Percentiles rank a stretch among this genome's conserved stretches.
Evolutionary conservation across 2,888 invertebrate species (phyloP).

Genomic region (Listrodromus nycthemerus): DNA sequence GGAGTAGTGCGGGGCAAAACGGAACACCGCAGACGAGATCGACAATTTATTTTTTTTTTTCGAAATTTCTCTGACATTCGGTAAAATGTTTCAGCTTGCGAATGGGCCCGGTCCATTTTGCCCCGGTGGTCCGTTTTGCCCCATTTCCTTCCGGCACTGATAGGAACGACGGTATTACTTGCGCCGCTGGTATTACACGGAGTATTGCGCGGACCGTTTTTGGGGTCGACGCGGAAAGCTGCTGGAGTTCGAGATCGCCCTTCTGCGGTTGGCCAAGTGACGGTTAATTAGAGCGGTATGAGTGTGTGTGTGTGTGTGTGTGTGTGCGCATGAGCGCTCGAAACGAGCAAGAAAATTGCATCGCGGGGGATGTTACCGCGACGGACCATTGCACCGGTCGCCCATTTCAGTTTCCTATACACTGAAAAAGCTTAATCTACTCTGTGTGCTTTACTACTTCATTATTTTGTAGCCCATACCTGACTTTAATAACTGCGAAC

Average conservation of each 20-base stretch:
- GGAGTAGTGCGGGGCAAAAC: too few species aligned
- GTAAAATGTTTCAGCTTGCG: too few species aligned
- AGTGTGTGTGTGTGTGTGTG: background rate
- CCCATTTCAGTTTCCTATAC: conserved; percentile 15
- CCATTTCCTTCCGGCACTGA: background rate
- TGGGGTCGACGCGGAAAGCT: conserved; percentile 48
- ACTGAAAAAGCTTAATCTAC: background rate
- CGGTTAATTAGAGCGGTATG: conserved; percentile 51
- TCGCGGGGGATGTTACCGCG: conserved; percentile 11
- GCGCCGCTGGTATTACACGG: conserved; percentile 9
- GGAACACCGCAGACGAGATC: too few species aligned
- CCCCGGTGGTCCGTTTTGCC: too few species aligned
- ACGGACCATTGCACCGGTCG: conserved; percentile 14
- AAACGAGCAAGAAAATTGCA: conserved; percentile 49
- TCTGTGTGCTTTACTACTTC: conserved; percentile 6
- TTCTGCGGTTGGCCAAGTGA: conserved; percentile 52
- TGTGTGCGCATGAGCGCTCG: background rate
- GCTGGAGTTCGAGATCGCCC: conserved; percentile 33
- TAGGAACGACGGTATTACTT: background rate
- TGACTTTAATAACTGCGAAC: conserved; percentile 10
- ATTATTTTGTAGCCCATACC: conserved; percentile 8
- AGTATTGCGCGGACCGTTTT: conserved; percentile 48
- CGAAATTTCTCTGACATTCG: too few species aligned
- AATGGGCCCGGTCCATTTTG: too few species aligned
- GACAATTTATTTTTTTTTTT: too few species aligned